Evolutionary conservation across 64 coral and sea anemone species (phyloP), one percentile per base, ranked within the genome.

Genomic region (Hydrozoanthus tunicans): DNA sequence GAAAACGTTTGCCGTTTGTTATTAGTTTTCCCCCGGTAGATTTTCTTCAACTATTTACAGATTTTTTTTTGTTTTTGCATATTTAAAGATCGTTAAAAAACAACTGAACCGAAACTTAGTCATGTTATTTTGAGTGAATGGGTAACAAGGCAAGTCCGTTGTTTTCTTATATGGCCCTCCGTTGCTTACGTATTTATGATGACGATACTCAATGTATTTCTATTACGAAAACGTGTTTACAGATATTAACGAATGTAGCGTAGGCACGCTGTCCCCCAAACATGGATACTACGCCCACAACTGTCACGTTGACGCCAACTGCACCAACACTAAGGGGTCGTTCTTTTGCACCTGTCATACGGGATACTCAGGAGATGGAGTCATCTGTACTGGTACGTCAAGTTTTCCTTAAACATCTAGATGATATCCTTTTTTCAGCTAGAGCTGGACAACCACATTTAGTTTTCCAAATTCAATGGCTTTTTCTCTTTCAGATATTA

Each of bases 301-400:
- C 60, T 92, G 91, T 78, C 91, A 92, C 63, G 58, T 7, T 77
- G 91, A 92, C 59, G 69, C 91, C 6, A 92, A 92, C 81, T 92
- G 91, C 85, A 92, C 91, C 58, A 92, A 92, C 80, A 92, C 69
- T 51, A 85, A 84, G 69, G 91, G 91, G 23, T 92, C 90, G 61
- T 91, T 91, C 79, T 91, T 43, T 78, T 91, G 90, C 43, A 92
- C 80, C 25, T 92, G 91, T 62, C 80, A 92, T 85, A 63, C 69
- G 56, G 91, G 91, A 77, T 92, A 92, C 69, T 92, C 91, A 57
- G 91, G 91, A 85, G 57, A 92, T 78, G 91, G 91, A 11, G 91
- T 92, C 58, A 85, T 81, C 13, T 92, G 91, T 77, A 13, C 71
- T 17, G 90, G 90, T 83, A 58, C 3, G 55, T 91, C 26, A 65